Conservation (phyloP, 2,797 vertebrate genomes). For the Manis javanica region DNA sequence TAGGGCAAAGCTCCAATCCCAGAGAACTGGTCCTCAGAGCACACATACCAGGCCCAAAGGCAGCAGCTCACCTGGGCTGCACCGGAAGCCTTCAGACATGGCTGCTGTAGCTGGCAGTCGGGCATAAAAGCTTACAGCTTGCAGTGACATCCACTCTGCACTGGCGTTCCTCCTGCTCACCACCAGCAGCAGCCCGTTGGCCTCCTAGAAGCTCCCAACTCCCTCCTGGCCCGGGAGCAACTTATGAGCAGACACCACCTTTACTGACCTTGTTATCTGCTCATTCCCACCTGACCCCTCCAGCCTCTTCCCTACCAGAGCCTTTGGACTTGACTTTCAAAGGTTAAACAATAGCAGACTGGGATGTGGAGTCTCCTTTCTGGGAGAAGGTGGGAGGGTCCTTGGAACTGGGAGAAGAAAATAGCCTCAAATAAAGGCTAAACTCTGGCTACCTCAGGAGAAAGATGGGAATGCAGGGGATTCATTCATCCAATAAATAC, state of each 20-base stretch:
- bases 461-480: not conserved
- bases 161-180: not conserved
- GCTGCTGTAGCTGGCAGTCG: not conserved
- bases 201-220: not conserved
- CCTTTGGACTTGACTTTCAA: not conserved
- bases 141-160: not conserved
- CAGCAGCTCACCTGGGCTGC: fast-evolving
- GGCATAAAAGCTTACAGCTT: not conserved
- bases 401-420: not conserved
- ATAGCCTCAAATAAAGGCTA: not conserved
- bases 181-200: not conserved
- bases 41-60: not conserved
- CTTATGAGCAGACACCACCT: not conserved
- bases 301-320: not conserved
- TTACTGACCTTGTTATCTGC: not conserved
- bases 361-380: not conserved
- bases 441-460: not conserved
- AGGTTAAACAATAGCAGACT: not conserved
- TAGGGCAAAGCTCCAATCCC: not conserved
- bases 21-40: fast-evolving
- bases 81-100: not conserved
- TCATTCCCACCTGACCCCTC: too few species aligned
- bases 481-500: not conserved
- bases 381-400: not conserved
- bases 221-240: not conserved